phyloP scores from a whole-genome alignment of 2,797 vertebrate species.

The Smutsia temminckii region DNA sequence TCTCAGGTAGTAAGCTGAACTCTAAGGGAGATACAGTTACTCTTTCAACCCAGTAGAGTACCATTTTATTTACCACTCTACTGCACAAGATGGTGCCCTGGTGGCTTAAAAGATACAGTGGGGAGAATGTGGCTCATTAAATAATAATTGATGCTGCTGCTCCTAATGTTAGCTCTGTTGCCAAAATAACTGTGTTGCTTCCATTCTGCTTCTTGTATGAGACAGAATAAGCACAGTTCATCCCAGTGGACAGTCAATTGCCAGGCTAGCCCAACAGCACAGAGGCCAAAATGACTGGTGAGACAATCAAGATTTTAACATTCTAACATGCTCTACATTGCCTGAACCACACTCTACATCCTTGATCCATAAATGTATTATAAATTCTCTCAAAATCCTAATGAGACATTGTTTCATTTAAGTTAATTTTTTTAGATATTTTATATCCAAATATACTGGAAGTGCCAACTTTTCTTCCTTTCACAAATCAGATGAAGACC shows the following conservation, averaged over 20 bases:
- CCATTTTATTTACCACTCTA: conserved; percentile 54
- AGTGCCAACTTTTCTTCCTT: neutral
- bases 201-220: neutral
- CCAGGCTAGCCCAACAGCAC: accelerated
- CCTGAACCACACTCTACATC: neutral
- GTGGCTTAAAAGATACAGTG: conserved; percentile 42
- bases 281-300: neutral
- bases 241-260: neutral
- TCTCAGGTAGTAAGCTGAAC: conserved; percentile 51
- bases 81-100: conserved; percentile 57
- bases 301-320: neutral
- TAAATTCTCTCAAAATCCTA: neutral
- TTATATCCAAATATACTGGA: neutral
- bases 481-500: neutral
- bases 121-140: conserved; percentile 66
- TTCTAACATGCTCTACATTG: neutral
- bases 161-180: neutral
- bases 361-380: neutral
- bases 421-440: neutral
- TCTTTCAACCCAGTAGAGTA: conserved; percentile 29
- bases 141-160: conserved; percentile 52
- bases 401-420: neutral
- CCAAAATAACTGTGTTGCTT: conserved; percentile 21
- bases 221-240: neutral
- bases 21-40: neutral